These are phyloP conservation scores for Passer domesticus DNA, from an alignment of 2,113 vertebrate genomes.

Conservation along the genomic window DNA sequence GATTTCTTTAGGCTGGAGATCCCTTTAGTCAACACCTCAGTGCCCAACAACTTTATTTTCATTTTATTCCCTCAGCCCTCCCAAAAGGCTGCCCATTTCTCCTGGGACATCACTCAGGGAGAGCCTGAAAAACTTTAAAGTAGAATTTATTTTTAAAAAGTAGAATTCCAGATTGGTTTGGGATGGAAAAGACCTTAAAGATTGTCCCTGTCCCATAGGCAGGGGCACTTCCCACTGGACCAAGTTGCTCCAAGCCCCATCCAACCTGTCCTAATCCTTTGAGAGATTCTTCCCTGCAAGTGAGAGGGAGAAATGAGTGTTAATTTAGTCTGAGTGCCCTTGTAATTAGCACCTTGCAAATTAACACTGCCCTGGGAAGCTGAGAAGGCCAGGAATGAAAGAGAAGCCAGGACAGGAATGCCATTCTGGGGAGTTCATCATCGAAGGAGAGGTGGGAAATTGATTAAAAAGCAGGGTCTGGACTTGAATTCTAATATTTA, in stretches of 20 bases:
- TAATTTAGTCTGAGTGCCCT: neutral
- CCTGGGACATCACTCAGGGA: neutral
- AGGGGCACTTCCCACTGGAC: neutral
- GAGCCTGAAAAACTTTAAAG: neutral
- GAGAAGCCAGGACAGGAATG: neutral
- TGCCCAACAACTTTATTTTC: neutral
- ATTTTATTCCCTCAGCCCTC: neutral
- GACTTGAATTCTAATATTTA: neutral
- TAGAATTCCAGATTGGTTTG: neutral
- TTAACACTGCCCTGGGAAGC: neutral
- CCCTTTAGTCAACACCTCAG: neutral
- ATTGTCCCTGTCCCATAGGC: neutral
- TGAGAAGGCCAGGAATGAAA: constrained; percentile 9
- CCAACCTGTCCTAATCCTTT: neutral
- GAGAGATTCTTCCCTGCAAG: neutral
- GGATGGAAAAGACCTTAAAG: neutral
- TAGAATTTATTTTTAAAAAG: neutral
- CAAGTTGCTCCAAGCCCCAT: neutral
- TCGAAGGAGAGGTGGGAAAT: neutral
- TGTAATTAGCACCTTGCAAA: constrained; percentile 46
- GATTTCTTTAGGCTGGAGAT: neutral
- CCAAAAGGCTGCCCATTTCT: neutral
- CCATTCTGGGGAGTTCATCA: neutral
- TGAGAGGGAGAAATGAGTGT: neutral
- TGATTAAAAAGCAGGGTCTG: neutral